Percentiles rank a stretch among this genome's conserved stretches.
These are phyloP conservation scores for Drosophila punjabiensis DNA, from an alignment of 1,140 invertebrate species.

Conservation along the genomic window DNA sequence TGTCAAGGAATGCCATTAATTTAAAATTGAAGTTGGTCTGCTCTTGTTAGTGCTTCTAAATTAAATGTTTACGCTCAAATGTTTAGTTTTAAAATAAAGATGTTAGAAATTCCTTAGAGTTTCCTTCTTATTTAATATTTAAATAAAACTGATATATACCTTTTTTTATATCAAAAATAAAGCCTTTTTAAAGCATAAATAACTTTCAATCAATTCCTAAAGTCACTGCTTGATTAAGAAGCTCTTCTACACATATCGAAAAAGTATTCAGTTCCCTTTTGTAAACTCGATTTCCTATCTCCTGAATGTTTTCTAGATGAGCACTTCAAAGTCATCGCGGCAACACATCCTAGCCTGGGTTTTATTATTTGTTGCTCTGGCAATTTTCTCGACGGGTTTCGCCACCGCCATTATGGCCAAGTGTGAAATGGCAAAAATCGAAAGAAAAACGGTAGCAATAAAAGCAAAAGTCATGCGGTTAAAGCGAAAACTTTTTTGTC, in stretches of 20 bases:
- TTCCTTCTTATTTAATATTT: background rate
- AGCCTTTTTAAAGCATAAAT: background rate
- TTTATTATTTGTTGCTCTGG: conserved; percentile 44
- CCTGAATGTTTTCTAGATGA: conserved; percentile 16
- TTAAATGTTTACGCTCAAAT: background rate
- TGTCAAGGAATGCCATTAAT: too few relatives aligned
- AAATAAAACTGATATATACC: background rate
- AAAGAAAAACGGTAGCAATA: conserved; percentile 37
- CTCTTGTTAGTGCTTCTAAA: too few relatives aligned
- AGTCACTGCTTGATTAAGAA: background rate
- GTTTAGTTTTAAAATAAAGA: background rate
- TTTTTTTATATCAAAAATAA: background rate
- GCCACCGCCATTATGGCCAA: conserved; percentile 34
- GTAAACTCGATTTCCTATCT: conserved; percentile 30
- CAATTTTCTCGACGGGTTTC: conserved; percentile 28
- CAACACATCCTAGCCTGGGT: conserved; percentile 15
- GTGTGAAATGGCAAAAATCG: conserved; percentile 58
- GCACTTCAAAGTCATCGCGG: conserved; percentile 45
- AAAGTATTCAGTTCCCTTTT: background rate
- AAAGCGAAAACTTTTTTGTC: conserved; percentile 39
- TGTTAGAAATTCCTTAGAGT: background rate
- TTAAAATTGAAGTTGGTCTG: too few relatives aligned
- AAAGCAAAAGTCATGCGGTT: conserved; percentile 55
- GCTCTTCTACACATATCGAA: background rate
- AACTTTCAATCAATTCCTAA: background rate